phyloP scores from a whole-genome alignment of 2,113 vertebrate species.

The Grammomys surdaster region DNA sequence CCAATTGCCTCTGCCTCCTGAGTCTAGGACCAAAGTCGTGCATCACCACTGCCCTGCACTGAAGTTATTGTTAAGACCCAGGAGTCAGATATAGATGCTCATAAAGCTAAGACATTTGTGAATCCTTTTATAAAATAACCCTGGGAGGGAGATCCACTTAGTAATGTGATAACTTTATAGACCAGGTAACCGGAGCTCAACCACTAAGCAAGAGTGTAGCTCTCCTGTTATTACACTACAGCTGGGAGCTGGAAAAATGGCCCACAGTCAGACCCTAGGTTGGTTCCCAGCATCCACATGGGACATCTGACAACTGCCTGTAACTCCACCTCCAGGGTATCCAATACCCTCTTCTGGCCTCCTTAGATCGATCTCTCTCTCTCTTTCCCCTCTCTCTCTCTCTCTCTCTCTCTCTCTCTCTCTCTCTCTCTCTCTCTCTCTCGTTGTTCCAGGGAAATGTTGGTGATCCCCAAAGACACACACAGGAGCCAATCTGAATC shows the following conservation, averaged over 20 bases:
- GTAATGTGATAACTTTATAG: constrained; percentile 19
- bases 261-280: neutral
- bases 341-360: neutral
- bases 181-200: neutral
- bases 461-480: too few relatives aligned
- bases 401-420: neutral
- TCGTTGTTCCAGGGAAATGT: too few relatives aligned
- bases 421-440: neutral
- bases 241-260: neutral
- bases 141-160: neutral
- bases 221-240: neutral
- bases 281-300: neutral
- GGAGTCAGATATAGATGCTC: neutral
- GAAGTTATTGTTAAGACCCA: neutral
- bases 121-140: constrained; percentile 49
- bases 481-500: too few relatives aligned
- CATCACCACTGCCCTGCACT: neutral
- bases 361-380: neutral
- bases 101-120: constrained; percentile 10
- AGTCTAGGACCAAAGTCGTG: neutral
- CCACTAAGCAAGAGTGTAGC: constrained; percentile 2
- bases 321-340: neutral
- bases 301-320: neutral
- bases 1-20: neutral
- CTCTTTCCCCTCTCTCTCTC: neutral